Conservation (phyloP, 2,888 invertebrate species). For the Argynnis bischoffii region DNA sequence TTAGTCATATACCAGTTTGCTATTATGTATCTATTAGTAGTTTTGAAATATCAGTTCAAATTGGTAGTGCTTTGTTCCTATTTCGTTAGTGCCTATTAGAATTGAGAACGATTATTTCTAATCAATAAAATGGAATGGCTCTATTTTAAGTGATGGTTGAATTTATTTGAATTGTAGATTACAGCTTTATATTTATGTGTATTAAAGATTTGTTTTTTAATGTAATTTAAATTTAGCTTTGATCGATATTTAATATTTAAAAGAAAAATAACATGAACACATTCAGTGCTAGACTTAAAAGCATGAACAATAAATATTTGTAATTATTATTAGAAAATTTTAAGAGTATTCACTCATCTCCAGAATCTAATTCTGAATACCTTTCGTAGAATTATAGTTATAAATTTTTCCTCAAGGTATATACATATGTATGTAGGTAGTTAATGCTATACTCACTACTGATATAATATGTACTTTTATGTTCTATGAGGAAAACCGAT, state of each 20-base stretch:
- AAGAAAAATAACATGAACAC: no score
- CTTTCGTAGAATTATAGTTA: no score
- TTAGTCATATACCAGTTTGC: constrained; percentile 67
- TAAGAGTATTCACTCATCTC: no score
- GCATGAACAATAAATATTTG: no score
- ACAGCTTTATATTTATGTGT: neutral
- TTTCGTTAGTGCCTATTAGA: constrained; percentile 30
- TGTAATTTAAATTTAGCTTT: neutral
- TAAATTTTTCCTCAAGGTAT: no score
- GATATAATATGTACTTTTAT: no score
- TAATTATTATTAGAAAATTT: no score
- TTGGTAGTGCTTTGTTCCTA: constrained; percentile 28
- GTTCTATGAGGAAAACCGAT: no score
- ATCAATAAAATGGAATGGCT: constrained; percentile 17
- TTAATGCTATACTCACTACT: no score
- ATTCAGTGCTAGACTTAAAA: no score
- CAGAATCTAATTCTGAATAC: no score
- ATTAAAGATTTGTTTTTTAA: neutral
- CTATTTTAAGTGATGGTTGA: constrained; percentile 11
- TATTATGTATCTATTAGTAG: constrained; percentile 61
- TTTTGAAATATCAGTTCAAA: constrained; percentile 66
- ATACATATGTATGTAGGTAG: no score
- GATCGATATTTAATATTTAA: neutral
- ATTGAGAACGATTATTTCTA: constrained; percentile 18
- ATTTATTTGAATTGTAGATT: constrained; percentile 1